Evolutionary conservation across 2,797 vertebrate species (phyloP), one percentile per base, ranked within the genome.

Genomic region (Sebastes iracundus): DNA sequence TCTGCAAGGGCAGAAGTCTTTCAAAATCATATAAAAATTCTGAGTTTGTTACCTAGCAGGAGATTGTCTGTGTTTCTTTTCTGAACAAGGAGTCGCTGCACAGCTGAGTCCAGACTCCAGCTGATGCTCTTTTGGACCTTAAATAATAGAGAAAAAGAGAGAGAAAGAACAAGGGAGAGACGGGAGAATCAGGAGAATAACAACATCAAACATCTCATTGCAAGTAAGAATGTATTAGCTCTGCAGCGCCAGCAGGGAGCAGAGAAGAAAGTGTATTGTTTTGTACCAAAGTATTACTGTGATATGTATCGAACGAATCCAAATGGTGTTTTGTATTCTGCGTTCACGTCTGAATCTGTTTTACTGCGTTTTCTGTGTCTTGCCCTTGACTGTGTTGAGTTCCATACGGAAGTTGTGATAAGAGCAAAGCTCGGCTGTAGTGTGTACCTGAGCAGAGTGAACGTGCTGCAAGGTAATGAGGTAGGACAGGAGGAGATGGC

Each of bases 101-200:
- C 62, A 38, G 97, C 82, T 78, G 94, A 83, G 66, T 95, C 95
- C 87, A 99, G 86, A 86, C 97, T 95, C 93, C 98, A 91, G 72
- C 88, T 94, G 80, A 99, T 87, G 2, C 85, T 94, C 93, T 95
- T 97, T 83, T 96, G 95, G 85, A 98, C 97, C 98, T 99, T 89
- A 75, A 88, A 87, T 73, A 80, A 85, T 38, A 22, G 4, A 78
- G 58, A 83, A 52, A 55, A 56, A 75, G 3, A 68, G 32, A 25
- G n/a, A 30, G 59, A 55, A 11, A 72, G 42, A 82, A 59, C 3
- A 72, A 78, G 35, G 3, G n/a, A 58, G 69, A 58, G 22, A 35
- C 7, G 7, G 13, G 7, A 58, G 16, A 60, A 63, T 75, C 33
- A 78, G 33, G 74, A 72, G 18, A 53, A 80, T 65, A 79, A 88